Conservation (phyloP, 2,888 invertebrate species). For the Drosophila dives region DNA sequence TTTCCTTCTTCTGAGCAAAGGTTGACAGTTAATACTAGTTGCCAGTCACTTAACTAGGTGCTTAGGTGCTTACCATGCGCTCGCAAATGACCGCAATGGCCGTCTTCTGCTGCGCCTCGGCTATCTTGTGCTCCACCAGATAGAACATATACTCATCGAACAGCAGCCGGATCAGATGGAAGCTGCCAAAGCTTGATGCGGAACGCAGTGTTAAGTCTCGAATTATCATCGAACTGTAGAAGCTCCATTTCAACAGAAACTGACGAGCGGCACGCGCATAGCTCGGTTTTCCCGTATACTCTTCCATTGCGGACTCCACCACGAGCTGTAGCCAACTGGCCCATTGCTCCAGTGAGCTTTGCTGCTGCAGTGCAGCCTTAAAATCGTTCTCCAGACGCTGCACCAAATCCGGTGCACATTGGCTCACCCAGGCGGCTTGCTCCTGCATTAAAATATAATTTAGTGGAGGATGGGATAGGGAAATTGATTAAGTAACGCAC, state of each 20-base stretch:
- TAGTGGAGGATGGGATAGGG: too few relatives aligned
- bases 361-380: conserved; percentile 95
- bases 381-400: conserved; percentile 96
- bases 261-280: conserved; percentile 95
- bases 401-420: conserved; percentile 93
- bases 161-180: conserved; percentile 97
- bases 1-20: conserved; percentile 76
- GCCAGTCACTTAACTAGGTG: conserved; percentile 8
- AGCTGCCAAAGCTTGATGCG: conserved; percentile 99
- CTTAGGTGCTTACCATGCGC: conserved; percentile 79
- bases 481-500: conserved; percentile 84
- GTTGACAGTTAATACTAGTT: conserved; percentile 39
- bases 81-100: conserved; percentile 96
- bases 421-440: conserved; percentile 98
- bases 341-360: conserved; percentile 98
- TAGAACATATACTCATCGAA: conserved; percentile 99
- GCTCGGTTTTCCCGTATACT: conserved; percentile 93
- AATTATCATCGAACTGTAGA: conserved; percentile 99
- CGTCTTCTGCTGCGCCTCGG: conserved; percentile 94
- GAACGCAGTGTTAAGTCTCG: conserved; percentile 97
- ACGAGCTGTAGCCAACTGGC: conserved; percentile 98
- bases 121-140: conserved; percentile 98
- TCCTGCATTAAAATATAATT: conserved; percentile 74
- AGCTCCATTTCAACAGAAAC: conserved; percentile 99
- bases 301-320: conserved; percentile 94